Base-by-base conservation (phyloP, 2,113 vertebrate species). In the Laterallus jamaicensis region DNA sequence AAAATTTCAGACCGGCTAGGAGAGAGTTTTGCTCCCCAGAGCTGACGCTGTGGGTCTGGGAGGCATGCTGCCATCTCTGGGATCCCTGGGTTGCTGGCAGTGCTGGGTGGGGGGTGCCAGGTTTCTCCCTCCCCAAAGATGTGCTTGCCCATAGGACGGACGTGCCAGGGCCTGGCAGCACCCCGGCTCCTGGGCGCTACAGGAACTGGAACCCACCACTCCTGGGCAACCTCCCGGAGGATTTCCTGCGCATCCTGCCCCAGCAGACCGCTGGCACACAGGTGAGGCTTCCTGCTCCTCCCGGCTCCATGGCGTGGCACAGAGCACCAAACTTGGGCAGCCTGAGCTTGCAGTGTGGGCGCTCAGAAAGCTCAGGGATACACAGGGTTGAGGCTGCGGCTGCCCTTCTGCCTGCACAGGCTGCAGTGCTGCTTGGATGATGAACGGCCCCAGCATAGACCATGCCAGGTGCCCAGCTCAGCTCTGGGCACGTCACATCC, bases 201-300 rank as follows among this genome's bases (percentile, higher is more conserved):
- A 97, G 98, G 89, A 99, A 99, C 97, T 99, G 99, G 99, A 99
- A 99, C 90, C 99, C 99, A 0, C 99, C 99, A 0, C 97, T 99
- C 62, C 98, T 99, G 13, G 99, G 99, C 68, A 99, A 98, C 92
- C 98, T 99, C 40, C 99, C 99, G 0, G 99, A 99, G 62, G 99
- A 99, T 64, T 99, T 99, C 64, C 98, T 99, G 73, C 98, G 99
- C 69, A 99, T 99, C 95, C 96, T 99, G 59, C 99, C 99, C 9
- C 99, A 99, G 97, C 99, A 99, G 96, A 91, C 97, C 19, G 97
- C 98, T 9, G 94, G 96, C 80, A 81, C 98, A 1, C 94, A 95
- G 96, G 93, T 97, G 88, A 95, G 89, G 10, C 32, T 39, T 1
- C 3, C 24, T 1, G 6, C 52, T n/a, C 52, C 31, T 40, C 32